Evolutionary conservation across 2,797 vertebrate species (phyloP).

Genomic region (Sebastes itinus): DNA sequence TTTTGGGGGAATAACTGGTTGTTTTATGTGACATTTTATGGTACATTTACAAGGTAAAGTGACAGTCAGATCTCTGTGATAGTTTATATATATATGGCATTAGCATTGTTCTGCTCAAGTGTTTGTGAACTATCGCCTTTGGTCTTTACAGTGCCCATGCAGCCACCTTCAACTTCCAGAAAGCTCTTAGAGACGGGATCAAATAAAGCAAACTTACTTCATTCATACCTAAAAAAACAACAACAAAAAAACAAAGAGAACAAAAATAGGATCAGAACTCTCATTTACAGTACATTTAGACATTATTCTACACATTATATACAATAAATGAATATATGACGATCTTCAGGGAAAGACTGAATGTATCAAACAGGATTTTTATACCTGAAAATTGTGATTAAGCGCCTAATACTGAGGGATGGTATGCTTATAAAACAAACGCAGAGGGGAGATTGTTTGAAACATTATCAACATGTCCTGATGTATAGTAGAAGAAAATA

Average conservation of each 20-base stretch:
- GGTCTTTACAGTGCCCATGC: constrained; percentile 73
- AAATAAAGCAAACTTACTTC: constrained; percentile 83
- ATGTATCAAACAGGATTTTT: constrained; percentile 14
- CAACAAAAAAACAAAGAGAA: constrained; percentile 62
- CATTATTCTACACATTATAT: constrained; percentile 71
- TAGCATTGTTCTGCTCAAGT: constrained; percentile 10
- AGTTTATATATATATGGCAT: background rate
- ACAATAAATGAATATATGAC: constrained; percentile 59
- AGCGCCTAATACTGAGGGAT: background rate
- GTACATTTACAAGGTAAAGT: constrained; percentile 16
- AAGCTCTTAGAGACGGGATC: constrained; percentile 55
- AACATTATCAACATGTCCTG: constrained; percentile 23
- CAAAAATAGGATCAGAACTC: constrained; percentile 72
- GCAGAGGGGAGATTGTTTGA: background rate
- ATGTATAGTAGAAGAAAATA: constrained; percentile 27
- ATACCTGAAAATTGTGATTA: constrained; percentile 33
- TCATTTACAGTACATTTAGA: constrained; percentile 48
- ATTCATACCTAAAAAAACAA: constrained; percentile 84
- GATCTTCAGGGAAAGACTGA: constrained; percentile 14
- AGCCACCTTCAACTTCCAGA: constrained; percentile 59
- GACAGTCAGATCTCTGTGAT: background rate
- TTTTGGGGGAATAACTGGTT: background rate
- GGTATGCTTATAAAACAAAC: too few relatives aligned
- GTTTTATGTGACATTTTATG: background rate
- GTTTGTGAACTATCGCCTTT: constrained; percentile 72